Percentiles rank a stretch among this genome's conserved stretches.
These are phyloP conservation scores for Alitta virens DNA, from an alignment of 2,888 invertebrate species.

Conservation along the genomic window DNA sequence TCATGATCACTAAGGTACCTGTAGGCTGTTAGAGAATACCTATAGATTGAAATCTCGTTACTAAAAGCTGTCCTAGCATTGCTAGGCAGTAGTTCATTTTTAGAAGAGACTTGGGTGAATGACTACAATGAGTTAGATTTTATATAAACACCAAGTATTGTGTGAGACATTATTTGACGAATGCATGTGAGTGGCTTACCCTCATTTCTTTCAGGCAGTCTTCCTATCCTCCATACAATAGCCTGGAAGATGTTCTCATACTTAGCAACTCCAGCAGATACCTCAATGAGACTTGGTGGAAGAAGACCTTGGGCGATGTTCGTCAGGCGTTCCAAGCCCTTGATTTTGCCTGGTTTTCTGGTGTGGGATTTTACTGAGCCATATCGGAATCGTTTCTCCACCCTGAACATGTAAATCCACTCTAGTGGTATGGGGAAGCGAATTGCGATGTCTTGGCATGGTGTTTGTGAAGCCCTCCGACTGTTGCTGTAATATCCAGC, in stretches of 20 bases:
- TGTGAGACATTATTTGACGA: no score
- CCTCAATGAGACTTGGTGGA: conserved; percentile 54
- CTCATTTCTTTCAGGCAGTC: conserved; percentile 97
- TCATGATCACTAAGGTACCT: no score
- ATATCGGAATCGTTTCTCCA: conserved; percentile 95
- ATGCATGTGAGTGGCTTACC: no score
- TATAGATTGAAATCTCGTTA: no score
- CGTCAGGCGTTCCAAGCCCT: conserved; percentile 57
- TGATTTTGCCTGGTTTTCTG: conserved; percentile 63
- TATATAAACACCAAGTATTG: no score
- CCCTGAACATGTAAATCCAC: conserved; percentile 98
- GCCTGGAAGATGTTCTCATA: conserved; percentile 97
- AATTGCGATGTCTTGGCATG: conserved; percentile 79
- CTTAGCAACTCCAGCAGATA: conserved; percentile 89
- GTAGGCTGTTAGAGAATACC: no score
- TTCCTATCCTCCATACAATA: conserved; percentile 96
- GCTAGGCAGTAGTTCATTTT: no score
- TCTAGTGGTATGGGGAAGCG: conserved; percentile 93
- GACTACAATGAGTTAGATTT: no score
- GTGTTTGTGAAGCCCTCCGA: conserved; percentile 82
- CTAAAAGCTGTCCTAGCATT: no score
- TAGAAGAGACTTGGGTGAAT: no score
- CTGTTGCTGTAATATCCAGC: conserved; percentile 96
- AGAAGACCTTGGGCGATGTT: conserved; percentile 53
- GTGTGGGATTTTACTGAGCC: conserved; percentile 91